phyloP scores from a whole-genome alignment of 2,113 vertebrate genomes.

The Mesitornis unicolor region DNA sequence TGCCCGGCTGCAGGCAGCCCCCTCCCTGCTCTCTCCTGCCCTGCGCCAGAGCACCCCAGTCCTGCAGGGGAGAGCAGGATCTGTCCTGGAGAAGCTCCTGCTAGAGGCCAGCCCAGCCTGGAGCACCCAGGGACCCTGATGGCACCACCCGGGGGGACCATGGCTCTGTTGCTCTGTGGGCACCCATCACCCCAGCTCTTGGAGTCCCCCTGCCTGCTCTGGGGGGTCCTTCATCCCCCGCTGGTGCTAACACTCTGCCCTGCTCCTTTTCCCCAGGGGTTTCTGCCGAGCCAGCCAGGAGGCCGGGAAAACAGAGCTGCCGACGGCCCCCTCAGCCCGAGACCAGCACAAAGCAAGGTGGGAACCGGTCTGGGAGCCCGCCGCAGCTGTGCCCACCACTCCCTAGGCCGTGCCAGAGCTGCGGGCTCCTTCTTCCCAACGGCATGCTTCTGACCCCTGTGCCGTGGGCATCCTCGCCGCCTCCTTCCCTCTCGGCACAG shows the following conservation, averaged over 20 bases:
- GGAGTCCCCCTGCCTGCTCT: not conserved
- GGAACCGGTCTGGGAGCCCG: constrained; percentile 74
- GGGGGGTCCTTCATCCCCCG: not conserved
- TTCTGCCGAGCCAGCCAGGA: constrained; percentile 81
- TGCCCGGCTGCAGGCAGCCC: not conserved
- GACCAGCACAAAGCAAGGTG: constrained; percentile 92
- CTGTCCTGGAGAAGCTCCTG: not conserved
- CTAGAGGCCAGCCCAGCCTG: not conserved
- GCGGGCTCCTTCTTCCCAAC: constrained; percentile 35
- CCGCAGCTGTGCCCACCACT: constrained; percentile 52
- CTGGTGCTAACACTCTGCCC: constrained; percentile 68
- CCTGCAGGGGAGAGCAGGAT: not conserved
- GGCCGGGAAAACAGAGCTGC: constrained; percentile 91
- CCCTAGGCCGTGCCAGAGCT: not conserved
- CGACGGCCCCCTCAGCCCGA: constrained; percentile 81
- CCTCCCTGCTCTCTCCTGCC: not conserved
- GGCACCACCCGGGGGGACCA: not conserved
- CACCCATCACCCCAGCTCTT: not conserved
- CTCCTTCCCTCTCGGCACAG: not conserved
- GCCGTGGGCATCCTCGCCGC: not conserved
- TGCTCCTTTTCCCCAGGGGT: constrained; percentile 80
- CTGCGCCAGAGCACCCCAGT: fast-evolving
- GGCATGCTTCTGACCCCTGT: not conserved
- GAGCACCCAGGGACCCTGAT: not conserved
- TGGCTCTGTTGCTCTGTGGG: not conserved